Evolutionary conservation across 64 coral and sea anemone species (phyloP), one percentile per base, ranked within the genome.

Genomic region (Platygyra sinensis): DNA sequence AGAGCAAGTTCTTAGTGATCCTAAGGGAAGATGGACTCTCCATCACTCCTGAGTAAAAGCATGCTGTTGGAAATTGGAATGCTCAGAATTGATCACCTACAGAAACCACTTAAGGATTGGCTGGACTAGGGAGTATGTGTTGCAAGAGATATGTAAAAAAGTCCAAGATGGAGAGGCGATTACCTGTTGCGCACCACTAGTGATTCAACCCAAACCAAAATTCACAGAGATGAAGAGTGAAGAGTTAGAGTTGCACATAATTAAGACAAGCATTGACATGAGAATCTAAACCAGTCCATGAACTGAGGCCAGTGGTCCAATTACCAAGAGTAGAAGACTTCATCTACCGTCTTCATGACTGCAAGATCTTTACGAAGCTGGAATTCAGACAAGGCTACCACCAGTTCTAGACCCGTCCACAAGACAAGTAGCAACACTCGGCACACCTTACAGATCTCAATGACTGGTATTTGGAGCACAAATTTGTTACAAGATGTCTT

Each of bases 251-350:
- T 60, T 82, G 36, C 88, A 86, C 6, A 91, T 95, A 89, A 95
- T 95, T 8, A 91, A 76, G 51, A 77, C 94, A 15, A 95, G 89
- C 86, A 95, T 95, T 5, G 89, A 95, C 77, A 95, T 88, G 93
- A 65, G 87, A 86, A 51, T 72, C 75, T 82, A 74, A 89, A 94
- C 38, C 59, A n/a, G 22, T 83, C 77, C 71, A 80, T 74, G 88
- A 81, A 94, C 10, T 24, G 87, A 86, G 87, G 82, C 54, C 52
- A 82, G 20, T 87, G 93, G 69, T 94, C 10, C 88, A 90, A n/a
- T 50, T 75, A 89, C 75, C 88, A 30, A 94, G 46, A 60, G 64
- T 90, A 1, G 82, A 87, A 18, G 93, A 91, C 73, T 91, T 91
- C 79, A 81, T 88, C 16, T 91, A 95, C 24, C 76, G 52, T 18